A percentile compares a stretch with the other conserved stretches of the same genome.
Evolutionary conservation across 2,888 invertebrate species (phyloP).

Genomic region (Lochmaea crataegi): DNA sequence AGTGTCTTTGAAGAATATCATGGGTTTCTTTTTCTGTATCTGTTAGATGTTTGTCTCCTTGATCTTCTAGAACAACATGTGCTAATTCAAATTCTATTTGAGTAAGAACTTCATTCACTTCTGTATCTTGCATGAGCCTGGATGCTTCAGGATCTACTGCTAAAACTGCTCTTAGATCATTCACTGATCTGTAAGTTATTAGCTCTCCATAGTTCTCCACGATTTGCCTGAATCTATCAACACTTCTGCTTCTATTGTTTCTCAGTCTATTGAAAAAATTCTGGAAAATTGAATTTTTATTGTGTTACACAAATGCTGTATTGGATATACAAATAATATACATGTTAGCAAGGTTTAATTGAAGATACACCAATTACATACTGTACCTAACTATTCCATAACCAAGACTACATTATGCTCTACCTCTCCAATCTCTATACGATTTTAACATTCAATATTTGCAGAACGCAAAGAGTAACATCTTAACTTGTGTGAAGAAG

Average conservation of each 20-base stretch:
- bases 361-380: no score
- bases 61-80: slow-evolving; percentile 42
- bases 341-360: no score
- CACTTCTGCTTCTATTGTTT: slow-evolving; percentile 46
- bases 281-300: slow-evolving; percentile 33
- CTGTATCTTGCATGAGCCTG: slow-evolving; percentile 48
- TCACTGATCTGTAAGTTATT: slow-evolving; percentile 42
- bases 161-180: slow-evolving; percentile 45
- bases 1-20: slow-evolving; percentile 47
- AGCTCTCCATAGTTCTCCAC: slow-evolving; percentile 45
- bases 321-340: no score
- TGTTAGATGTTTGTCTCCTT: slow-evolving; percentile 45
- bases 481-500: no score
- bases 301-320: neutral
- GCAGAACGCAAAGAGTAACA: no score
- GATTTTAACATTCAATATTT: no score
- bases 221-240: slow-evolving; percentile 50
- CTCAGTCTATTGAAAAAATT: slow-evolving; percentile 46
- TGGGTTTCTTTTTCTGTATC: slow-evolving; percentile 49
- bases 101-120: slow-evolving; percentile 50
- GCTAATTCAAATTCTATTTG: slow-evolving; percentile 53
- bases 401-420: no score
- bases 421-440: no score
- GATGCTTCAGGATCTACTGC: slow-evolving; percentile 45
- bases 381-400: no score